These are phyloP conservation scores for Cladopsammia gracilis DNA, from an alignment of 64 coral and sea anemone species.

Conservation along the genomic window DNA sequence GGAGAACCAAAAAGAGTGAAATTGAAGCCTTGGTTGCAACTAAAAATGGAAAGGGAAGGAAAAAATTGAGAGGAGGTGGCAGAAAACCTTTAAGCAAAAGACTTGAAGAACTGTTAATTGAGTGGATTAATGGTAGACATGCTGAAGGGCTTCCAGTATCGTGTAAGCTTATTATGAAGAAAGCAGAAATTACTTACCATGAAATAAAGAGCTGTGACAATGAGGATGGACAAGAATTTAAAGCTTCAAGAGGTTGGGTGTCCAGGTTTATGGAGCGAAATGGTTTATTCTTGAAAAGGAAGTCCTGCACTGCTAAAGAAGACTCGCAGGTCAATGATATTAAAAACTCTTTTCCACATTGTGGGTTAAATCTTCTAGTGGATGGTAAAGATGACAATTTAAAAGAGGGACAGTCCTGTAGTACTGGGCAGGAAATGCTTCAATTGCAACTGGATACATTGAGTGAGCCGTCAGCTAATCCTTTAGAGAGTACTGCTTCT, in stretches of 20 bases:
- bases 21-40: constrained; percentile 29
- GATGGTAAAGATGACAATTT: too few species aligned
- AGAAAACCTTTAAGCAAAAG: constrained; percentile 31
- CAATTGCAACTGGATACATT: too few species aligned
- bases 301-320: not conserved
- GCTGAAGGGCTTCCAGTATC: constrained; percentile 22
- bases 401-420: too few species aligned
- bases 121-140: constrained; percentile 59
- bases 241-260: constrained; percentile 64
- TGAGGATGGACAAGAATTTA: constrained; percentile 28
- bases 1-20: constrained; percentile 30
- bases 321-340: not conserved
- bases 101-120: constrained; percentile 55
- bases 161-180: constrained; percentile 57
- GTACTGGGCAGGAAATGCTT: too few species aligned
- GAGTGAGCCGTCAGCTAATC: too few species aligned
- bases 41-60: constrained; percentile 54
- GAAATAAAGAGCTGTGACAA: constrained; percentile 1
- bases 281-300: not conserved
- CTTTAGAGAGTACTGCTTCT: too few species aligned
- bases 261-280: not conserved
- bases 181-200: constrained; percentile 54
- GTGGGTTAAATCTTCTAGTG: too few species aligned
- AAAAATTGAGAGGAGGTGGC: constrained; percentile 69
- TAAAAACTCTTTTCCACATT: too few species aligned